Evolutionary conservation across 2,797 vertebrate species (phyloP).

Genomic region (Staurois parvus): DNA sequence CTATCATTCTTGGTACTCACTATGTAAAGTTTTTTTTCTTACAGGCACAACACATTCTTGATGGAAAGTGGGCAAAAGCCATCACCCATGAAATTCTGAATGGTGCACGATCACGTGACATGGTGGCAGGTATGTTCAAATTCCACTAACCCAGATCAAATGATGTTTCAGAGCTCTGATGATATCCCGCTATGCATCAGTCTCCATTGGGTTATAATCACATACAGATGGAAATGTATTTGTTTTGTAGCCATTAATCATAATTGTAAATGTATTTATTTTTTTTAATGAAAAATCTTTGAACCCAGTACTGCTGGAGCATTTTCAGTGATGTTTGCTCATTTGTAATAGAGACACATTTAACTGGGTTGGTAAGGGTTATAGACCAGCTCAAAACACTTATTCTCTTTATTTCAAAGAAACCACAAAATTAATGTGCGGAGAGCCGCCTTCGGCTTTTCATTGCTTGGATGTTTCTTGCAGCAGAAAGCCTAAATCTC

Average conservation of each 20-base stretch:
- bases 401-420: constrained; percentile 50
- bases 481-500: constrained; percentile 65
- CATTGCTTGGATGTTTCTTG: constrained; percentile 69
- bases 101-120: constrained; percentile 74
- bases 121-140: constrained; percentile 36
- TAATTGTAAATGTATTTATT: constrained; percentile 1
- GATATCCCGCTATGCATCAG: neutral
- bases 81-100: constrained; percentile 88
- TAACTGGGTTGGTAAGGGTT: constrained; percentile 28
- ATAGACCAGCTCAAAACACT: constrained; percentile 60
- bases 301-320: neutral
- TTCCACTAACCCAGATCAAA: neutral
- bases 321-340: neutral
- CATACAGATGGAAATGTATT: constrained; percentile 26
- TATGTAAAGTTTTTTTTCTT: constrained; percentile 88
- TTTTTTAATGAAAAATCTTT: constrained; percentile 13
- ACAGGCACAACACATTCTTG: constrained; percentile 85
- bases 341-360: neutral
- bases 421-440: constrained; percentile 71
- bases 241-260: constrained; percentile 42
- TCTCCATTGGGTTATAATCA: neutral
- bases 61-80: constrained; percentile 83
- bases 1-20: constrained; percentile 74
- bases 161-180: neutral
- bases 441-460: constrained; percentile 74